Conservation (phyloP, 1,140 invertebrate species). For the Colletes latitarsis region DNA sequence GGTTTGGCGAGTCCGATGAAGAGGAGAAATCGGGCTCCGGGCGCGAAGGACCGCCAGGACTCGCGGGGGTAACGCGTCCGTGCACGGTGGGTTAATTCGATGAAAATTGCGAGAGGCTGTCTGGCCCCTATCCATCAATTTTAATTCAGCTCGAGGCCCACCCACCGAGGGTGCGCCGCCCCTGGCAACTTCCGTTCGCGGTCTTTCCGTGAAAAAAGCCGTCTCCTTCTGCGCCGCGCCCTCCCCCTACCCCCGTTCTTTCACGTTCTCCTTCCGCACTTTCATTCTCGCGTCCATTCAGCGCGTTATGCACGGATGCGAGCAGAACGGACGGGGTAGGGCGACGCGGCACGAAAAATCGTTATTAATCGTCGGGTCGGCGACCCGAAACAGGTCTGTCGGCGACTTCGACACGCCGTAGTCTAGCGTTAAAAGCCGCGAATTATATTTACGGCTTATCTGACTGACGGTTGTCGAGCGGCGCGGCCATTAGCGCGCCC, state of each 20-base stretch:
- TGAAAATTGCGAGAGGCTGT: constrained; percentile 60
- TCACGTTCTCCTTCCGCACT: constrained; percentile 33
- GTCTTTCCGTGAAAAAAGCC: constrained; percentile 54
- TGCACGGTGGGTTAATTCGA: constrained; percentile 50
- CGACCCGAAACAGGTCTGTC: constrained; percentile 49
- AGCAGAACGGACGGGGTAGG: constrained; percentile 20
- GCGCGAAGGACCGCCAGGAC: constrained; percentile 23
- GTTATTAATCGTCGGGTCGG: constrained; percentile 64
- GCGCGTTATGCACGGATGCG: constrained; percentile 46
- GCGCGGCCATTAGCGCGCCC: constrained; percentile 45
- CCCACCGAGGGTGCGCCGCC: constrained; percentile 61
- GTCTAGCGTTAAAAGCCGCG: constrained; percentile 48
- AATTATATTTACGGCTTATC: constrained; percentile 64
- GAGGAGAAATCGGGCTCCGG: constrained; percentile 20
- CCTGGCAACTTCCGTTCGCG: constrained; percentile 57
- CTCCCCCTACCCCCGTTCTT: neutral
- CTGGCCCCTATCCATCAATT: constrained; percentile 62
- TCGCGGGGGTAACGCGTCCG: constrained; percentile 36
- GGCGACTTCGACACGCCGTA: no score
- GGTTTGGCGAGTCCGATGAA: constrained; percentile 4
- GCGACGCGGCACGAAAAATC: constrained; percentile 61
- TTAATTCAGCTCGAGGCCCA: constrained; percentile 59
- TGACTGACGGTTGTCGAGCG: constrained; percentile 41
- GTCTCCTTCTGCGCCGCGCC: neutral
- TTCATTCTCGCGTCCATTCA: constrained; percentile 34